phyloP scores from a whole-genome alignment of 2,113 vertebrate genomes.

The Riparia riparia region DNA sequence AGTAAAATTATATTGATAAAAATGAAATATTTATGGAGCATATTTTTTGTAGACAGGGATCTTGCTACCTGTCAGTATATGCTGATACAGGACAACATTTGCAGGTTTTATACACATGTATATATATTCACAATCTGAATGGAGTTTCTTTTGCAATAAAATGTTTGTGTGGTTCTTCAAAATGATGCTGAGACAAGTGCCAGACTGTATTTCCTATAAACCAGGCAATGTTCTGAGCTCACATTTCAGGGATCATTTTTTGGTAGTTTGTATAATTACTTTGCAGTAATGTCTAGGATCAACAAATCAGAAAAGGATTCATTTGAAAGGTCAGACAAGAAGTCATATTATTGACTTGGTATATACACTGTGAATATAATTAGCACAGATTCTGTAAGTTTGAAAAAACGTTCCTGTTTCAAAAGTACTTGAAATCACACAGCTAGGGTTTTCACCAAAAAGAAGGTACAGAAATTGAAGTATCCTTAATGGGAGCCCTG shows the following conservation, averaged over 20 bases:
- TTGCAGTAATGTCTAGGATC: neutral
- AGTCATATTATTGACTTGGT: constrained; percentile 22
- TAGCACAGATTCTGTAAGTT: neutral
- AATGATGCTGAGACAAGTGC: neutral
- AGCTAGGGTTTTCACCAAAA: neutral
- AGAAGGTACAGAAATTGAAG: neutral
- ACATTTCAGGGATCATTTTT: neutral
- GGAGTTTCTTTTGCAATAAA: neutral
- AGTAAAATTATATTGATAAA: neutral
- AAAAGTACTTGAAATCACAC: neutral
- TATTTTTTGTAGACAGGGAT: neutral
- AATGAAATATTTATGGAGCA: neutral
- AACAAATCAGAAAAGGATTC: constrained; percentile 15
- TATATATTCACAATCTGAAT: neutral
- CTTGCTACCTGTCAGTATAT: neutral
- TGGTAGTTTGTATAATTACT: neutral
- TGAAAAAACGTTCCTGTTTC: neutral
- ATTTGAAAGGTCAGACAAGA: constrained; percentile 6
- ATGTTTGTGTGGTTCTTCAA: neutral
- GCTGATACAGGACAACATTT: neutral
- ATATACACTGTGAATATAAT: constrained; percentile 5
- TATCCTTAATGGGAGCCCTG: neutral
- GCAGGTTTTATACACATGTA: neutral
- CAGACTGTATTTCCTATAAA: neutral
- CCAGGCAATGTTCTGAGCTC: neutral